phyloP scores from a whole-genome alignment of 2,888 invertebrate species.

The Scelioninae gen. 1 region DNA sequence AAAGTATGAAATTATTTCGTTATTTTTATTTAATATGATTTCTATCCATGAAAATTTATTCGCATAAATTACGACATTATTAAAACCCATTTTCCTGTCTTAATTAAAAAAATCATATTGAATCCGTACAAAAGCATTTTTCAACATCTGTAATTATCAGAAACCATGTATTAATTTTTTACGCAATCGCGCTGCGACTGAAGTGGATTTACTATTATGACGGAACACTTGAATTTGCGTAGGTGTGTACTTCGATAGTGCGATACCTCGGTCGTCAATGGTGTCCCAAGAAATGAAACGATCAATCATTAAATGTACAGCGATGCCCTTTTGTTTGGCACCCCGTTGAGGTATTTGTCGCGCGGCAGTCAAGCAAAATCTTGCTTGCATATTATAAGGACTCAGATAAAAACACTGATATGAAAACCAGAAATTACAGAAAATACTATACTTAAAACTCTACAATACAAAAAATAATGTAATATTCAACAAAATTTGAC shows the following conservation, averaged over 20 bases:
- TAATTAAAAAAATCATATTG: not conserved
- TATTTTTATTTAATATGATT: no score
- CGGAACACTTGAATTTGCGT: constrained; percentile 26
- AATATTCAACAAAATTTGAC: no score
- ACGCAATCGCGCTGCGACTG: constrained; percentile 33
- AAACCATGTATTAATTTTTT: constrained; percentile 36
- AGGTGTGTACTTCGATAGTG: constrained; percentile 34
- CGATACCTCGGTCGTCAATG: constrained; percentile 61
- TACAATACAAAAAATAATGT: no score
- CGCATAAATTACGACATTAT: no score
- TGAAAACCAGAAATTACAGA: constrained; percentile 6
- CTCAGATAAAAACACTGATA: constrained; percentile 34
- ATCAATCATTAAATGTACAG: constrained; percentile 83
- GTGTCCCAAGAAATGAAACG: constrained; percentile 78
- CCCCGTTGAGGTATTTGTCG: constrained; percentile 73
- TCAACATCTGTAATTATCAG: constrained; percentile 5
- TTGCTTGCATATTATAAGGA: constrained; percentile 33
- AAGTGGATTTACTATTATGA: constrained; percentile 57
- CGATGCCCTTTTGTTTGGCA: constrained; percentile 82
- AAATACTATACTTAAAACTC: not conserved
- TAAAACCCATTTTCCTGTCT: not conserved
- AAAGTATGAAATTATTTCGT: no score
- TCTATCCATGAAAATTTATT: no score
- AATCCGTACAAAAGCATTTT: not conserved
- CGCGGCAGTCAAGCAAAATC: constrained; percentile 66